Evolutionary conservation across 2,113 vertebrate genomes (phyloP).

Genomic region (Catharus minimus): DNA sequence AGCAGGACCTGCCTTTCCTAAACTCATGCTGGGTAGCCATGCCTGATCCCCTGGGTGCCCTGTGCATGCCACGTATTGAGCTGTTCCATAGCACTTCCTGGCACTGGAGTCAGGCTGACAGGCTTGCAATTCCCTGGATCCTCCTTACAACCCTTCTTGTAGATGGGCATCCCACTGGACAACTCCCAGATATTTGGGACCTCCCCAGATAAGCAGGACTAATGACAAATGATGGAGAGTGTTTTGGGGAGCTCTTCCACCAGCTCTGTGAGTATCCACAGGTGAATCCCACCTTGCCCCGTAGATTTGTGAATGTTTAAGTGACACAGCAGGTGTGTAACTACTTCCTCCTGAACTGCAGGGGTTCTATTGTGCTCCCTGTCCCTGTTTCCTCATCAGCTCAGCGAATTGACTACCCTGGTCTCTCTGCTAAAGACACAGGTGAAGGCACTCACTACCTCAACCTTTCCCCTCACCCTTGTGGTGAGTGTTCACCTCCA

Average conservation of each 20-base stretch:
- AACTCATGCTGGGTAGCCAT: not conserved
- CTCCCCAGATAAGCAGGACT: not conserved
- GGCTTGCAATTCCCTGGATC: no score
- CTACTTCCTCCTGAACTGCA: not conserved
- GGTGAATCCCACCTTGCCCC: not conserved
- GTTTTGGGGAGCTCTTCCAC: not conserved
- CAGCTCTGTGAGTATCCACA: not conserved
- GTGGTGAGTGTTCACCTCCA: accelerated
- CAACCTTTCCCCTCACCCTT: no score
- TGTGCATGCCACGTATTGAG: not conserved
- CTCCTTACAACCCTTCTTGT: not conserved
- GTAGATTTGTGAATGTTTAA: accelerated
- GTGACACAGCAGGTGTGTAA: not conserved
- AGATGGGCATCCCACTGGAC: no score
- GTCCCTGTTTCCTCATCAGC: not conserved
- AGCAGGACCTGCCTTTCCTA: not conserved
- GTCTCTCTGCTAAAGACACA: not conserved
- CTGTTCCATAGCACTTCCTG: not conserved
- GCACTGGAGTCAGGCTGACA: not conserved
- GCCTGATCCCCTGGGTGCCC: not conserved
- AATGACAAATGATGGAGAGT: not conserved
- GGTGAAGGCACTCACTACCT: not conserved
- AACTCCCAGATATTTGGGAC: not conserved
- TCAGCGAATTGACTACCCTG: not conserved
- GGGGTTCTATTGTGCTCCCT: not conserved